Base-by-base conservation (phyloP, 2,113 vertebrate species). In the Hipposideros armiger region DNA sequence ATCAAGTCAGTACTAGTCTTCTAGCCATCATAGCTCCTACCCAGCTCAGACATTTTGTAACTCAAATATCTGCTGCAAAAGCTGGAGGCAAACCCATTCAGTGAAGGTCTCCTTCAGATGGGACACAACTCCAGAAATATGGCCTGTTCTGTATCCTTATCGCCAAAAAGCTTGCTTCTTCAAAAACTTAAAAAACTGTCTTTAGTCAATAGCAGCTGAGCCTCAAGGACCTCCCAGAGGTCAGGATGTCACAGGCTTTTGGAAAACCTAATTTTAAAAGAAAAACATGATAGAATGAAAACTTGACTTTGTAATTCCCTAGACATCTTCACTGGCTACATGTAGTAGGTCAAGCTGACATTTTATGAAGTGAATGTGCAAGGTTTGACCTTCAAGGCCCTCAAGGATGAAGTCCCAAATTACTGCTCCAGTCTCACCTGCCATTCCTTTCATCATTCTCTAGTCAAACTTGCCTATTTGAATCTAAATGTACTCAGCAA, bases 251-350 rank as follows among this genome's bases (percentile, higher is more conserved):
- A 94, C 26, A 81, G 24, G 24, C 22, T 89, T 91, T 66, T 54
- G 24, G 26, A 40, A 84, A 92, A 56, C 30, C 15, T 36, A 40
- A 40, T 47, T 77, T 90, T 73, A 69, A 84, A 80, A 87, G 58
- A 58, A 94, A 92, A 94, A 45, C 52, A 94, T 4, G 9, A 69
- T 5, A 89, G 72, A 78, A 67, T 69, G 50, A 90, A 52, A n/a
- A 19, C 28, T 22, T 90, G 22, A 62, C 54, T 90, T 89, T 26
- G 42, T 7, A 50, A 87, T 90, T 80, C 15, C 24, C 19, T 56
- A 92, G 40, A 74, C 17, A 74, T 78, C 60, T 45, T 80, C 52
- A 84, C 19, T 54, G n/a, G 83, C 50, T 54, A 67, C 28, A 47
- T 32, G 32, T 20, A 40, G 26, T 50, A 72, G n/a, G 6, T 36